Percentiles rank a stretch among this genome's conserved stretches.
Evolutionary conservation across 2,888 invertebrate genomes (phyloP).

Genomic region (Ophion ellenae): DNA sequence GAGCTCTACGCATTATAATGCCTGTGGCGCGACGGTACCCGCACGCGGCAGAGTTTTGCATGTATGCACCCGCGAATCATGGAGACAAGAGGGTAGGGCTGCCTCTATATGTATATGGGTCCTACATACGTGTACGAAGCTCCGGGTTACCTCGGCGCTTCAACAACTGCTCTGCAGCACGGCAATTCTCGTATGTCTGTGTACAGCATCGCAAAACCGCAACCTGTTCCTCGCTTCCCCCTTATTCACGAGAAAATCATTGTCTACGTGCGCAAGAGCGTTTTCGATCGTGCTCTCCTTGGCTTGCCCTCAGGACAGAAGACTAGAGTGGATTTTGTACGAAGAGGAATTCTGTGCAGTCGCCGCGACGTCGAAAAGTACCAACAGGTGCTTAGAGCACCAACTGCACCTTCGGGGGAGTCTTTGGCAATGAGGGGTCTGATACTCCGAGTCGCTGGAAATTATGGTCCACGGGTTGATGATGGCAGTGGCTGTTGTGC

Average conservation of each 20-base stretch:
- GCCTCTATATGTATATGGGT: conserved; percentile 21
- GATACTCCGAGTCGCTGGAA: neutral
- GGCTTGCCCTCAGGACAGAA: neutral
- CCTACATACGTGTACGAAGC: conserved; percentile 13
- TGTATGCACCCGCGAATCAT: conserved; percentile 61
- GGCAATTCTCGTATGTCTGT: conserved; percentile 3
- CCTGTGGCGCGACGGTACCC: conserved; percentile 61
- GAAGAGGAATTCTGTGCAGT: neutral
- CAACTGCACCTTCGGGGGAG: neutral
- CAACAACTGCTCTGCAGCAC: conserved; percentile 37
- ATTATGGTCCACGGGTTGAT: neutral
- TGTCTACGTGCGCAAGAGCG: conserved; percentile 44
- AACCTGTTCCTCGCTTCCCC: conserved; percentile 52
- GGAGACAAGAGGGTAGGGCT: conserved; percentile 55
- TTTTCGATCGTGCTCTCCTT: conserved; percentile 23
- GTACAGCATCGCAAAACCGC: conserved; percentile 48
- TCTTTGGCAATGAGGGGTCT: neutral
- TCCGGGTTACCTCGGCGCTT: conserved; percentile 48
- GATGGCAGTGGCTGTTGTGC: neutral
- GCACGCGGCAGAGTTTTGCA: conserved; percentile 50
- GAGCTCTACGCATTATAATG: conserved; percentile 78
- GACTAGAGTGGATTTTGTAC: neutral
- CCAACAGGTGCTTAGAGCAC: neutral
- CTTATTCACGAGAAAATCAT: conserved; percentile 41
- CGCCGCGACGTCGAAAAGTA: neutral